Evolutionary conservation across 2,113 vertebrate genomes (phyloP).

Genomic region (Prionailurus bengalensis): DNA sequence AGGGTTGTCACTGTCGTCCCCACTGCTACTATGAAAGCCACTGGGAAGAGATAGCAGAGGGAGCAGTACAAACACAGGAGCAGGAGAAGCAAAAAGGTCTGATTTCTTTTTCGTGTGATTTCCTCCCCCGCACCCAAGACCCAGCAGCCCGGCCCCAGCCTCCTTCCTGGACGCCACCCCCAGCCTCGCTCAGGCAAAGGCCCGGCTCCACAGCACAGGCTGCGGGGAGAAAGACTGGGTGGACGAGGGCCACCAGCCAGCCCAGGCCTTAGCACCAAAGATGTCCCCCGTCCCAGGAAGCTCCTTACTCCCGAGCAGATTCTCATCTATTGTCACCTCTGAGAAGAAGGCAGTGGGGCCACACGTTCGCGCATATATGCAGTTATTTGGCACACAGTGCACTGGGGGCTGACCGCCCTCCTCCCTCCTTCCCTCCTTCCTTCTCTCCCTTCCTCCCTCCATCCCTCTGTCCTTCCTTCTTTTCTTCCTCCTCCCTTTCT

Average conservation of each 20-base stretch:
- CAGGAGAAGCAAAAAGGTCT: background rate
- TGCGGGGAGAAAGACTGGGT: background rate
- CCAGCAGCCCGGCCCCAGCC: background rate
- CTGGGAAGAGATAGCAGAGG: background rate
- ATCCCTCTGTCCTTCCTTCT: background rate
- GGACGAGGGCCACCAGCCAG: background rate
- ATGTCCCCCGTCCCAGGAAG: background rate
- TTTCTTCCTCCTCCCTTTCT: no score
- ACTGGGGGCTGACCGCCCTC: accelerated
- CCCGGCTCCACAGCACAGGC: background rate
- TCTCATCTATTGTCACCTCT: background rate
- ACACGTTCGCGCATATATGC: accelerated
- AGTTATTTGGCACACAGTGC: background rate
- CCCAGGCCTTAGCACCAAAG: background rate
- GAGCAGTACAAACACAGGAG: accelerated
- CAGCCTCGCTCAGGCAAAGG: background rate
- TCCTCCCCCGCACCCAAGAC: no score
- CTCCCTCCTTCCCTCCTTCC: no score
- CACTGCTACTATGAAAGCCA: background rate
- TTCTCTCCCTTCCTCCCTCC: no score
- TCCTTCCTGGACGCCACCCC: no score
- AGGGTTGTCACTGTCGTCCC: accelerated
- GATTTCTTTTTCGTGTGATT: background rate
- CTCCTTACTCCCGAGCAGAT: background rate
- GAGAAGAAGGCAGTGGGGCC: background rate